Evolutionary conservation across 2,113 vertebrate species (phyloP).

Genomic region (Notarius lentiginosus): DNA sequence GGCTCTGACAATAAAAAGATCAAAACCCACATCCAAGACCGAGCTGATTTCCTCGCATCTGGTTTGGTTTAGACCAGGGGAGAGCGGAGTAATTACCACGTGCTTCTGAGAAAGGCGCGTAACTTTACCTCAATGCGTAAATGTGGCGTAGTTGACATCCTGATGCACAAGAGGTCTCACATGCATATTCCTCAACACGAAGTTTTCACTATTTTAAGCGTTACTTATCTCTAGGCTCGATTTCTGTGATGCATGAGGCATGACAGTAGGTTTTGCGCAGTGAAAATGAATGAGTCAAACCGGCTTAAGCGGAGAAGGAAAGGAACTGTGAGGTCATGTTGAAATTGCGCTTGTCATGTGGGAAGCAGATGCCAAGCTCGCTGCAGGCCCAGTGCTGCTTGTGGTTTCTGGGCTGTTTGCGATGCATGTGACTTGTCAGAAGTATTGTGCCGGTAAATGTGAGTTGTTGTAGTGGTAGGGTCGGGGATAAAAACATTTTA

Average conservation of each 20-base stretch:
- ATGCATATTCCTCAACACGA: not conserved
- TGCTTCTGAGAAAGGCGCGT: constrained; percentile 40
- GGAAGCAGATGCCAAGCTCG: constrained; percentile 23
- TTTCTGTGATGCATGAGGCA: not conserved
- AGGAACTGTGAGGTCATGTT: constrained; percentile 26
- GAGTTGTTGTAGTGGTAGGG: not conserved
- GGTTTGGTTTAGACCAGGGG: constrained; percentile 53
- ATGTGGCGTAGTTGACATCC: constrained; percentile 32
- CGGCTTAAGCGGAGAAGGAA: not conserved
- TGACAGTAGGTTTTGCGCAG: not conserved
- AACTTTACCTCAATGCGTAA: constrained; percentile 47
- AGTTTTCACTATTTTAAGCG: not conserved
- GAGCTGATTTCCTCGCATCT: constrained; percentile 48
- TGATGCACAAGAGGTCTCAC: constrained; percentile 4
- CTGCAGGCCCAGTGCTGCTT: constrained; percentile 25
- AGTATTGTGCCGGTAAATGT: not conserved
- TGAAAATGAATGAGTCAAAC: not conserved
- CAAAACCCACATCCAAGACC: constrained; percentile 47
- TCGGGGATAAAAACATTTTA: too few relatives aligned
- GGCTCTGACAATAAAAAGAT: constrained; percentile 48
- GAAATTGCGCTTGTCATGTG: constrained; percentile 36
- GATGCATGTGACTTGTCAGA: constrained; percentile 10
- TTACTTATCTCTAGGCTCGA: not conserved
- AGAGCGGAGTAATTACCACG: constrained; percentile 54
- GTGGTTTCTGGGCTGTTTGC: constrained; percentile 22